These are phyloP conservation scores for Polydrusus cervinus DNA, from an alignment of 2,888 invertebrate genomes.

Conservation along the genomic window DNA sequence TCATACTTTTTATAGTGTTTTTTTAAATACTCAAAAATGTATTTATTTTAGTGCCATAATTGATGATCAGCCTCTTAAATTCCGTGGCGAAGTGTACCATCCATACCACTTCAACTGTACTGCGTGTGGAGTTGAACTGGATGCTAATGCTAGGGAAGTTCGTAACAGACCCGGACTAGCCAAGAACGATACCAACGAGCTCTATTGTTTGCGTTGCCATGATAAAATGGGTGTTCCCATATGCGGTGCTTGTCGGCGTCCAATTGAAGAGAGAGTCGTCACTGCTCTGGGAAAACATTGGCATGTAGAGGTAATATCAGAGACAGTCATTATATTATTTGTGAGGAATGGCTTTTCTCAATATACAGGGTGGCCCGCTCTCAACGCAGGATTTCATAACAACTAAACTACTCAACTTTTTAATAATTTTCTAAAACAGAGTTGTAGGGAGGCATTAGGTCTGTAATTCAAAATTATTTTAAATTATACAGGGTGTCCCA, in stretches of 20 bases:
- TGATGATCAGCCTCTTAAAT: slow-evolving; percentile 92
- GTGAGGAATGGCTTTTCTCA: too few species aligned
- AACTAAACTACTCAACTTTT: too few species aligned
- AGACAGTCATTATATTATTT: neutral
- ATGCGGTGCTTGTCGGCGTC: slow-evolving; percentile 98
- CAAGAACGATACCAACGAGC: slow-evolving; percentile 93
- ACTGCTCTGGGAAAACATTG: slow-evolving; percentile 98
- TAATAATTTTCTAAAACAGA: too few species aligned
- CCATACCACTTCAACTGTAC: slow-evolving; percentile 99
- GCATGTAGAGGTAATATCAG: slow-evolving; percentile 90
- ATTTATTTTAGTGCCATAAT: slow-evolving; percentile 83
- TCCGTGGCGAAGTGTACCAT: slow-evolving; percentile 97
- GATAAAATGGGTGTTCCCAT: slow-evolving; percentile 99
- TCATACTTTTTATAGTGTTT: too few species aligned
- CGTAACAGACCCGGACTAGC: slow-evolving; percentile 90
- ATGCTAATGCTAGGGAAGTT: slow-evolving; percentile 96
- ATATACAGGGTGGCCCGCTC: too few species aligned
- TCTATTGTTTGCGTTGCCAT: slow-evolving; percentile 98
- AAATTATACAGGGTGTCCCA: too few species aligned
- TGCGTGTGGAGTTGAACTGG: slow-evolving; percentile 92
- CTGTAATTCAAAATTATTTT: too few species aligned
- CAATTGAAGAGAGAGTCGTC: slow-evolving; percentile 98
- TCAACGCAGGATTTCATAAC: too few species aligned
- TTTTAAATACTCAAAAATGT: neutral
- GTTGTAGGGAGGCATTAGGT: too few species aligned